A percentile compares a stretch with the other conserved stretches of the same genome.
These are phyloP conservation scores for Gracilinanus agilis DNA, from an alignment of 2,113 vertebrate genomes.

Conservation along the genomic window DNA sequence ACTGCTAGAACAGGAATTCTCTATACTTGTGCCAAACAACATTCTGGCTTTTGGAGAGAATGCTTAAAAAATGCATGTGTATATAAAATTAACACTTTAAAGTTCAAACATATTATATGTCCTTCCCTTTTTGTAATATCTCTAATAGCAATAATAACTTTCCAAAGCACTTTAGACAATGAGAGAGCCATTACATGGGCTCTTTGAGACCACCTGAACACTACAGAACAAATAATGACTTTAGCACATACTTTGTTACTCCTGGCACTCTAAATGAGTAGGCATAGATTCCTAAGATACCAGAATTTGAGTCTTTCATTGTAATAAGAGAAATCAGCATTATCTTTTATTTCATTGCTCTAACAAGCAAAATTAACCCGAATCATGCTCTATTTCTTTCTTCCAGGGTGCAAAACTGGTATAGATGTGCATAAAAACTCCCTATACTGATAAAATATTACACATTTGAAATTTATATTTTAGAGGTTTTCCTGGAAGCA, in stretches of 20 bases:
- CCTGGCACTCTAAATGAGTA: background rate
- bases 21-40: background rate
- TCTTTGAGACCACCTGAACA: background rate
- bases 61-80: background rate
- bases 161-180: background rate
- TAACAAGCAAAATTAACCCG: background rate
- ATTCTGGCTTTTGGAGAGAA: background rate
- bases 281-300: background rate
- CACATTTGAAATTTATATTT: background rate
- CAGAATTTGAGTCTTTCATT: background rate
- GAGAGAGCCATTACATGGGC: background rate
- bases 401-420: fast-evolving
- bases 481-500: background rate
- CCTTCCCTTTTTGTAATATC: background rate
- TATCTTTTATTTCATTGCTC: background rate
- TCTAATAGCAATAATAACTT: background rate
- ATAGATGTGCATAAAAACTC: background rate
- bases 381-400: background rate
- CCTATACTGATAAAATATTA: background rate
- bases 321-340: background rate
- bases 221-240: background rate
- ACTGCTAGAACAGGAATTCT: background rate
- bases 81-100: background rate
- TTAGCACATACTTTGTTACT: background rate
- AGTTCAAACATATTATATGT: background rate